Evolutionary conservation across 2,113 vertebrate species (phyloP), one percentile per base, ranked within the genome.

Genomic region (Ciconia boyciana): DNA sequence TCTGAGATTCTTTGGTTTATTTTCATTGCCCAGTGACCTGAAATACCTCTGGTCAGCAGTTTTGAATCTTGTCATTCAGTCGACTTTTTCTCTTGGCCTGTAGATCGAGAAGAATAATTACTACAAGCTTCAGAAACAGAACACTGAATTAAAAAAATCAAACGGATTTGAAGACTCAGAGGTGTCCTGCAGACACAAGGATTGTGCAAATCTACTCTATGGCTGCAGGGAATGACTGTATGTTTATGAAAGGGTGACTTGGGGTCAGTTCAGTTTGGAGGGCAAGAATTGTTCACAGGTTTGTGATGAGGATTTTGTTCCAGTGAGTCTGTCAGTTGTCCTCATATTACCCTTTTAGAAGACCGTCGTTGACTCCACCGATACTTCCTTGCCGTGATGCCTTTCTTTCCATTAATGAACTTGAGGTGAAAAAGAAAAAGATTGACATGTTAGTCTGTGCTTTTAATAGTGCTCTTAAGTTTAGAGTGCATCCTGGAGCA

Each of bases 281-380:
- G 26, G 24, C 29, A 65, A 65, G 9, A 52, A 36, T 48, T 82
- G 7, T 61, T 87, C 18, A 41, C 20, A 69, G 8, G 5, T 57
- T 72, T 69, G 17, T 72, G 41, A 34, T 55, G 18, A 60, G 7
- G 6, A 18, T 44, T 92, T 83, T 65, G 10, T 43, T 77, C 60
- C 22, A 51, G 6, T 51, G 6, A 55, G 32, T 75, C 29, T 3
- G 3, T 25, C 29, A 16, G 10, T 34, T 48, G 16, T 65, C 34
- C 49, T 78, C 29, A 6, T 34, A 22, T 26, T 70, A 39, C 26
- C 8, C 16, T 60, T 54, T 54, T 26, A 13, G 9, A 29, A 19
- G 13, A 68, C 3, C 2, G 2, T 17, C 1, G 1, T 32, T 69
- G 10, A 28, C 13, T 72, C 28, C 43, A 12, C 10, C 1, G 0